phyloP scores from a whole-genome alignment of 2,797 vertebrate genomes.

The Chelon auratus region DNA sequence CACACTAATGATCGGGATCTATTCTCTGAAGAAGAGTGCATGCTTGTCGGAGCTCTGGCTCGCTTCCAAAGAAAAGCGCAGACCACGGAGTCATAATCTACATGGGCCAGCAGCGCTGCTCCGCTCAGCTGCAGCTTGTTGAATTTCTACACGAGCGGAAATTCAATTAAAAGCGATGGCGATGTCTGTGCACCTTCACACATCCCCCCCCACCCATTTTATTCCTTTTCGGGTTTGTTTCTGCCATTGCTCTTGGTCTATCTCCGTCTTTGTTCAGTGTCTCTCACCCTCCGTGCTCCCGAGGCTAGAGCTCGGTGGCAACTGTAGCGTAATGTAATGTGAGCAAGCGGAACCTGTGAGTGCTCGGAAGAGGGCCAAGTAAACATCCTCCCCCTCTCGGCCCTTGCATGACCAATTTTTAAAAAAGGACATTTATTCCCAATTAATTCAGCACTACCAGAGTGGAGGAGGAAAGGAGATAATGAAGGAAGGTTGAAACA shows the following conservation, averaged over 20 bases:
- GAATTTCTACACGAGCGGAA: constrained; percentile 35
- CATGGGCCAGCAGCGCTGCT: constrained; percentile 31
- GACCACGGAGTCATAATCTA: constrained; percentile 40
- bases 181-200: constrained; percentile 1
- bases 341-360: constrained; percentile 78
- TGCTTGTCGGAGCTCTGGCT: constrained; percentile 34
- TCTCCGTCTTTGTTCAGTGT: constrained; percentile 54
- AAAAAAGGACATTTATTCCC: constrained; percentile 68
- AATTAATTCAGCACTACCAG: constrained; percentile 66
- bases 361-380: constrained; percentile 71
- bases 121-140: constrained; percentile 44
- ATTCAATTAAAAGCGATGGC: constrained; percentile 36
- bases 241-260: constrained; percentile 36
- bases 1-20: constrained; percentile 55
- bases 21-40: constrained; percentile 33
- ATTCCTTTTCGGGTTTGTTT: constrained; percentile 22
- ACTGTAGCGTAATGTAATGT: constrained; percentile 81
- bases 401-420: constrained; percentile 68
- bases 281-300: constrained; percentile 65
- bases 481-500: constrained; percentile 53
- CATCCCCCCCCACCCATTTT: not conserved
- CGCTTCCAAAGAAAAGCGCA: constrained; percentile 21
- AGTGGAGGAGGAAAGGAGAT: constrained; percentile 54
- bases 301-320: constrained; percentile 74
- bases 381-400: constrained; percentile 69